Conservation (phyloP, 2,113 vertebrate genomes). For the Delphinapterus leucas region DNA sequence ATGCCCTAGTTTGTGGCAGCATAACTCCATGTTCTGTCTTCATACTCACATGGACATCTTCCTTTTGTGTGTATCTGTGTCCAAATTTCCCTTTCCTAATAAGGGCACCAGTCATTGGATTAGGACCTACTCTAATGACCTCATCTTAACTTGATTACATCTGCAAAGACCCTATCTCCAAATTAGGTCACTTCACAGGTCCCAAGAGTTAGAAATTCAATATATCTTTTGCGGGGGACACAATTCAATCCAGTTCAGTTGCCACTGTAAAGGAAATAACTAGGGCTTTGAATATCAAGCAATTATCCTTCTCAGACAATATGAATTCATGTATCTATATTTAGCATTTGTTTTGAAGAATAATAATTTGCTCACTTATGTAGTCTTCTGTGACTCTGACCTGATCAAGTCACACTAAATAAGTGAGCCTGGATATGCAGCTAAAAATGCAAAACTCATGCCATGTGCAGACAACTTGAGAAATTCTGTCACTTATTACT, state of each 20-base stretch:
- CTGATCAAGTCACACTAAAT: background rate
- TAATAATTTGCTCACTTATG: background rate
- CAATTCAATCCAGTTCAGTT: background rate
- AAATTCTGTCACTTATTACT: background rate
- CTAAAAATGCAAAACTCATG: background rate
- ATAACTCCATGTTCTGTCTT: background rate
- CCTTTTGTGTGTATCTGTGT: background rate
- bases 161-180: background rate
- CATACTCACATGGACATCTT: background rate
- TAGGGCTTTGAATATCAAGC: background rate
- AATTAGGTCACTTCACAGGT: background rate
- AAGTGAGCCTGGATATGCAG: background rate
- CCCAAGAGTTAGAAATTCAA: background rate
- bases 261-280: background rate
- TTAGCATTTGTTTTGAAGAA: background rate
- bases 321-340: background rate
- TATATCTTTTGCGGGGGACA: background rate
- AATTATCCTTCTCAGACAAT: background rate
- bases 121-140: background rate
- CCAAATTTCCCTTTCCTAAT: background rate
- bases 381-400: background rate
- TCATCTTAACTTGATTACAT: background rate
- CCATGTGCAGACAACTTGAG: background rate
- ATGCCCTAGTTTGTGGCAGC: no score
- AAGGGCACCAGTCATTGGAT: background rate